A percentile compares a stretch with the other conserved stretches of the same genome.
These are phyloP conservation scores for Clarias fuscus DNA, from an alignment of 2,797 vertebrate species.

Conservation along the genomic window DNA sequence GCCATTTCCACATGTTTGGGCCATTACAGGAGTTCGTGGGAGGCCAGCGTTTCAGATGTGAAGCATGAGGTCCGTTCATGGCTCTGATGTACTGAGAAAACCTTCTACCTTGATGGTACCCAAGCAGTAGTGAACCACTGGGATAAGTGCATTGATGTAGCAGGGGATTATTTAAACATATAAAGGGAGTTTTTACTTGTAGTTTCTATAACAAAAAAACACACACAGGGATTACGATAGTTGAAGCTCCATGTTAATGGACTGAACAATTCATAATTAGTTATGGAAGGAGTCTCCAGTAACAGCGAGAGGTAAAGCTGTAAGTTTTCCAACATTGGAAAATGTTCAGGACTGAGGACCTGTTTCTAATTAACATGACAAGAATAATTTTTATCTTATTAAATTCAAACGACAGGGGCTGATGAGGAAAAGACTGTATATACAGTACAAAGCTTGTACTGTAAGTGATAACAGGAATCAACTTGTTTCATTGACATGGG, in stretches of 20 bases:
- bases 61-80: no score
- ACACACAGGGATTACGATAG: neutral
- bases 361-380: neutral
- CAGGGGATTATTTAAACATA: no score
- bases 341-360: neutral
- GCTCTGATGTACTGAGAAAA: no score
- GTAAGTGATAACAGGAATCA: neutral
- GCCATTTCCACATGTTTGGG: no score
- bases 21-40: no score
- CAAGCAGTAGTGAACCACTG: no score
- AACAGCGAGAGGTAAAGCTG: neutral
- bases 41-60: no score
- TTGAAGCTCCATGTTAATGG: neutral
- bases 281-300: neutral
- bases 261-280: neutral
- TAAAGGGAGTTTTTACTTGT: no score
- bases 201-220: neutral
- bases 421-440: neutral
- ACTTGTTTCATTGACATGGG: neutral
- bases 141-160: no score
- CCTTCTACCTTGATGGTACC: no score
- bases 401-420: neutral
- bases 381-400: neutral
- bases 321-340: neutral
- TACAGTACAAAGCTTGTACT: neutral